Conservation (phyloP, 2,888 invertebrate species). For the Stratiomys singularior region DNA sequence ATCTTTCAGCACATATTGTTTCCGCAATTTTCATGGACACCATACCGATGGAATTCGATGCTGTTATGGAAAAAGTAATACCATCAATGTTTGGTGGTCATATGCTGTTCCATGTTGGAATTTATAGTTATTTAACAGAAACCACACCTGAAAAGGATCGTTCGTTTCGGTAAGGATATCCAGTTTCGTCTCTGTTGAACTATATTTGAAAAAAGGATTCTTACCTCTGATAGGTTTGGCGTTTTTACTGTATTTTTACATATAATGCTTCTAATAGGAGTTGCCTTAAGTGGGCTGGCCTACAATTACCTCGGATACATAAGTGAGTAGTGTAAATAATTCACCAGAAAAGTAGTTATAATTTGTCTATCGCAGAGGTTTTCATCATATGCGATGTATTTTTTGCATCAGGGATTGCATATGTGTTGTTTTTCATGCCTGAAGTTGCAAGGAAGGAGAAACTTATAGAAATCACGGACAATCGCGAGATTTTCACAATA, state of each 20-base stretch:
- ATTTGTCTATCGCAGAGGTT: constrained; percentile 57
- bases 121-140: constrained; percentile 64
- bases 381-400: constrained; percentile 61
- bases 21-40: constrained; percentile 62
- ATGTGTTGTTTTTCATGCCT: constrained; percentile 61
- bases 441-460: constrained; percentile 56
- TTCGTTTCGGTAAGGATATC: constrained; percentile 58
- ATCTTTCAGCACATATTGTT: constrained; percentile 23
- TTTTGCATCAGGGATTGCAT: constrained; percentile 61
- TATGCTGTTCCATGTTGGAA: constrained; percentile 64
- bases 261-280: constrained; percentile 60
- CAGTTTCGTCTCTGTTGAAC: not conserved
- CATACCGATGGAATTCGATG: constrained; percentile 64
- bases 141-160: constrained; percentile 64
- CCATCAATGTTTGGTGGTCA: constrained; percentile 63
- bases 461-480: constrained; percentile 50
- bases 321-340: constrained; percentile 55
- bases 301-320: constrained; percentile 61
- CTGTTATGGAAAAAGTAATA: constrained; percentile 61
- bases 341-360: not conserved
- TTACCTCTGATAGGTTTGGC: constrained; percentile 58
- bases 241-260: constrained; percentile 64
- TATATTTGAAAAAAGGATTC: not conserved
- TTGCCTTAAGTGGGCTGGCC: constrained; percentile 61
- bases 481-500: constrained; percentile 21